Evolutionary conservation across 2,113 vertebrate species (phyloP).

Genomic region (Pomatostomus ruficeps): DNA sequence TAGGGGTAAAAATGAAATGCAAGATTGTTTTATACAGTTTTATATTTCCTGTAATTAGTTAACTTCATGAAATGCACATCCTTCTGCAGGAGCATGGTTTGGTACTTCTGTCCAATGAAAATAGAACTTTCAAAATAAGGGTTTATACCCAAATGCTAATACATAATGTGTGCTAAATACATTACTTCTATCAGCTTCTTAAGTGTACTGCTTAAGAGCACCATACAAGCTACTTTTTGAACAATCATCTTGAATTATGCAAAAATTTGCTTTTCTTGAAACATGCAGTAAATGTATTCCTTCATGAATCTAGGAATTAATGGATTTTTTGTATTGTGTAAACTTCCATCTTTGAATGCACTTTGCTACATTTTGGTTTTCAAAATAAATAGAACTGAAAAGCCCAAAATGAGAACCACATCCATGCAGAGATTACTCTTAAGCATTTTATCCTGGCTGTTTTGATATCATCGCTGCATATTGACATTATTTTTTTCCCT

Average conservation of each 20-base stretch:
- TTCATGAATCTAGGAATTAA: slow-evolving; percentile 33
- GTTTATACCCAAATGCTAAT: not conserved
- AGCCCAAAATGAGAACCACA: slow-evolving; percentile 63
- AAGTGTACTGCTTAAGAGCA: slow-evolving; percentile 23
- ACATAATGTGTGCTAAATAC: not conserved
- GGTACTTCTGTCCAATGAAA: not conserved
- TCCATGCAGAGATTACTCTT: slow-evolving; percentile 79
- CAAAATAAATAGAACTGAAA: slow-evolving; percentile 11
- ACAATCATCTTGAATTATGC: slow-evolving; percentile 8
- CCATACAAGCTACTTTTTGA: not conserved
- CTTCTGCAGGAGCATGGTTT: slow-evolving; percentile 37
- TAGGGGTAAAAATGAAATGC: not conserved
- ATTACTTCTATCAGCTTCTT: slow-evolving; percentile 7
- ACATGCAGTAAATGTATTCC: slow-evolving; percentile 21
- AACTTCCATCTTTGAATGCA: slow-evolving; percentile 20
- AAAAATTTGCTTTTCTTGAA: slow-evolving; percentile 12
- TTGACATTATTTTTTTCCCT: not conserved
- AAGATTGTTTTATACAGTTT: not conserved
- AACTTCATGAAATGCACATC: slow-evolving; percentile 7
- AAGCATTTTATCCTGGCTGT: slow-evolving; percentile 71
- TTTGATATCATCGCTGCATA: slow-evolving; percentile 61
- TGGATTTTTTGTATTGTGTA: not conserved
- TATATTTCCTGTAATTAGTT: slow-evolving; percentile 6
- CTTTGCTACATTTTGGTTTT: slow-evolving; percentile 48
- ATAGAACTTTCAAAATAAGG: not conserved